Evolutionary conservation across 2,888 invertebrate genomes (phyloP).

Genomic region (Aelia acuminata): DNA sequence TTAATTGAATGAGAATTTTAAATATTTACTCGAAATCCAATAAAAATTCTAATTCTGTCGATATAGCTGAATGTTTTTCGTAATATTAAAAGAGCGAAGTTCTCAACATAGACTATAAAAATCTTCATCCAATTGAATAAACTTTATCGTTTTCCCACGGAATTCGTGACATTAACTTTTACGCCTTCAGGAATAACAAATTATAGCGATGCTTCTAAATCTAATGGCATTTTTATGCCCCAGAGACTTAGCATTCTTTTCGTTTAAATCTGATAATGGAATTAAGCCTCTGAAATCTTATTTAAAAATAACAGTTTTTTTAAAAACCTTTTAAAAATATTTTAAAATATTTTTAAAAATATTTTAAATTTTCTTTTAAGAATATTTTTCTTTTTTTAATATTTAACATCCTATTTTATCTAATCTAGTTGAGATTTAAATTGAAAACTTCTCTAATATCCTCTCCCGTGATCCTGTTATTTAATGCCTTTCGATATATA

Average conservation of each 20-base stretch:
- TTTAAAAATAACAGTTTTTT: neutral
- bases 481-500: no score
- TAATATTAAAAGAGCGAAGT: neutral
- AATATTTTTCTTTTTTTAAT: no score
- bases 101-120: neutral
- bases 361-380: no score
- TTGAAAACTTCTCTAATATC: no score
- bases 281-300: neutral
- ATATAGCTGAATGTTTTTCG: neutral
- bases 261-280: neutral
- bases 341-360: no score
- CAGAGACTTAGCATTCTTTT: neutral
- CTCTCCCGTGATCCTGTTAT: no score
- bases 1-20: no score
- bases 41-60: neutral
- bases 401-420: no score
- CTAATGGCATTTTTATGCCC: neutral
- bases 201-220: neutral
- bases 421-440: no score
- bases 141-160: neutral
- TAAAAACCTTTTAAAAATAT: neutral
- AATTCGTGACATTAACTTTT: neutral
- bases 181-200: neutral
- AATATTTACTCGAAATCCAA: no score
- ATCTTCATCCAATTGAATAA: no score